Base-by-base conservation (phyloP, 2,113 vertebrate genomes). In the Nothobranchius kuhntae region DNA sequence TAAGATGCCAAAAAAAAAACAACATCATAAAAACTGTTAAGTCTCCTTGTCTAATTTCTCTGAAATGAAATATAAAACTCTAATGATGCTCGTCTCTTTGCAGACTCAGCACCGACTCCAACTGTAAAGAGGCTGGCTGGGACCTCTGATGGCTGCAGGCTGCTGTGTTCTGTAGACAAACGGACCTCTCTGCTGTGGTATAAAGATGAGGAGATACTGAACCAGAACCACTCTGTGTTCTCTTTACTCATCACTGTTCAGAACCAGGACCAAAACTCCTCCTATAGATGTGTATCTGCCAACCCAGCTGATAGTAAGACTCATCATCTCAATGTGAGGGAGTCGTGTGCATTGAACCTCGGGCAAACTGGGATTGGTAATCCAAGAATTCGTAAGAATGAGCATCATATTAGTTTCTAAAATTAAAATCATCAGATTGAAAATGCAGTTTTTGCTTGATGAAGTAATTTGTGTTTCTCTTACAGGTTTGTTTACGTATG, bases 261-360 rank as follows among this genome's bases (percentile, higher is more conserved):
- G 14, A 38, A 13, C 13, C 8, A 54, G 40, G 42, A 75, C 14
- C 53, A 45, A 57, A 51, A 0, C 44, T 58, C 48, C 30, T 11
- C 44, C 4, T 74, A 66, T 1, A 65, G 17, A 50, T 82, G 79
- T 77, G 79, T 62, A 9, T 52, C 73, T 53, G 46, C 46, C 5
- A 77, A 57, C 38, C 69, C 61, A 44, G 69, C 47, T 24, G 68
- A 70, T 0, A 2, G 53, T 0, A 57, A 69, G 46, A 35, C 46
- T 44, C 8, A 12, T 14, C 1, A 1, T 3, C 46, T 81, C 2
- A 0, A 61, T 2, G 4, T 61, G 8, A 13, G 0, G 0, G 9
- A 12, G 2, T 2, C 13, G 58, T 80, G 78, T 47, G 13, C 5
- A 15, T 47, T 47, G 13, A 47, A 3, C 45, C 13, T 14, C 45